A percentile compares a stretch with the other conserved stretches of the same genome.
Conservation (phyloP, 2,888 invertebrate species). For the Melipona bicolor region DNA sequence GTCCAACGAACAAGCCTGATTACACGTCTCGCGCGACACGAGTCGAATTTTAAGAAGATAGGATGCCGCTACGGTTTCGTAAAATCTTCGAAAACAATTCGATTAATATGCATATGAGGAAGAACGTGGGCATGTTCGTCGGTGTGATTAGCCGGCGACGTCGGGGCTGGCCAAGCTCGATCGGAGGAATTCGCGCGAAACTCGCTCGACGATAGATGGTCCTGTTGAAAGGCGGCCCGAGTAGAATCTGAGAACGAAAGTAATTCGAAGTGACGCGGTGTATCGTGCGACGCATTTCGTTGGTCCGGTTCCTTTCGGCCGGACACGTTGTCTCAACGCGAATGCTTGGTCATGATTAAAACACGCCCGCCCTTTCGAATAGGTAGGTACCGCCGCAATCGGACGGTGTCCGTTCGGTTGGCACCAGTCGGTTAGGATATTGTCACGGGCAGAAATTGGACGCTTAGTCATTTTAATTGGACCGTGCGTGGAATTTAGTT, state of each 20-base stretch:
- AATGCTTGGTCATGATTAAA: slow-evolving; percentile 73
- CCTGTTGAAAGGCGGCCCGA: slow-evolving; percentile 27
- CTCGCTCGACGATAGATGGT: slow-evolving; percentile 46
- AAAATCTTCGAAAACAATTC: slow-evolving; percentile 52
- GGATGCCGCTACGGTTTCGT: slow-evolving; percentile 20
- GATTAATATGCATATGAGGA: slow-evolving; percentile 66
- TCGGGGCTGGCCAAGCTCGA: neutral
- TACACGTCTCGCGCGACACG: slow-evolving; percentile 75
- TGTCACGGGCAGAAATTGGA: neutral
- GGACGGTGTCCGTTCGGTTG: neutral
- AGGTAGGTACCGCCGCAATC: neutral
- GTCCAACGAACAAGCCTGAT: slow-evolving; percentile 69
- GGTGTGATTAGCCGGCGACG: neutral
- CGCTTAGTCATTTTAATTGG: neutral
- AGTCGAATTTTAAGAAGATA: slow-evolving; percentile 71
- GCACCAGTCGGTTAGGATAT: neutral
- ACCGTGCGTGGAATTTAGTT: neutral
- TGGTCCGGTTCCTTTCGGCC: slow-evolving; percentile 22
- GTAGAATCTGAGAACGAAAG: slow-evolving; percentile 48
- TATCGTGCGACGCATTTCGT: slow-evolving; percentile 32
- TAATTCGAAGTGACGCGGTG: slow-evolving; percentile 33
- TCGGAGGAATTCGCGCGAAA: slow-evolving; percentile 10
- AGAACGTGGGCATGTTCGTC: neutral
- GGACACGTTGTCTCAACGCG: slow-evolving; percentile 58
- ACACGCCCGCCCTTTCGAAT: slow-evolving; percentile 14